Percentiles rank a stretch among this genome's conserved stretches.
Conservation (phyloP, 2,888 invertebrate genomes). For the Chaetogeoica ovagalla region DNA sequence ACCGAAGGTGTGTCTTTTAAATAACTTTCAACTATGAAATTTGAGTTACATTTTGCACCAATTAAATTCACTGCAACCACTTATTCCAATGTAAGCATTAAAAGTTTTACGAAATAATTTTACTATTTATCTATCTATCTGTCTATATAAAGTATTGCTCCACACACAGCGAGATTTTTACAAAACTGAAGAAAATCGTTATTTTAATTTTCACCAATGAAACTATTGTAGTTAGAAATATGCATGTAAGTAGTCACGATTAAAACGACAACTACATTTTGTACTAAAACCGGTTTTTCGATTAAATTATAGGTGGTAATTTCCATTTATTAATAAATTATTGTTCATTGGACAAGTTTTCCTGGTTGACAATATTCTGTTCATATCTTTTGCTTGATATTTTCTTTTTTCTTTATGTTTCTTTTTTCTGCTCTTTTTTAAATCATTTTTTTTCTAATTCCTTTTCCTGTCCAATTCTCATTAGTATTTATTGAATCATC, state of each 20-base stretch:
- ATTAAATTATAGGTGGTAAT: not conserved
- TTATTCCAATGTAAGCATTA: not conserved
- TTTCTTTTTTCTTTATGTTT: not conserved
- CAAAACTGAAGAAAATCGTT: not conserved
- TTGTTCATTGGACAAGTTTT: not conserved
- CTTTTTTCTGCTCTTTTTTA: not conserved
- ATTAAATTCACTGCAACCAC: not conserved
- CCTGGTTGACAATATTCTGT: not conserved
- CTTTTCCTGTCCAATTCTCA: not conserved
- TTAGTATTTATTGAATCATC: not conserved
- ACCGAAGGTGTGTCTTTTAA: not conserved
- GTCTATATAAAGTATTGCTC: not conserved
- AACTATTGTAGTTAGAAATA: not conserved
- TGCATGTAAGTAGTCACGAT: not conserved
- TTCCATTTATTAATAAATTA: not conserved
- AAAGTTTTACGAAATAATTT: not conserved
- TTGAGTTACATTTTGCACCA: not conserved
- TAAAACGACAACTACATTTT: not conserved
- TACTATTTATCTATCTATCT: not conserved
- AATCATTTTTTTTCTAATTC: not conserved
- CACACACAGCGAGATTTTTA: not conserved
- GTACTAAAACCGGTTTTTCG: not conserved
- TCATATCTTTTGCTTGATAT: not conserved
- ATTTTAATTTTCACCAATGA: not conserved
- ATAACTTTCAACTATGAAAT: not conserved